Evolutionary conservation across 2,888 invertebrate genomes (phyloP), one percentile per base, ranked within the genome.

Genomic region (Mythimna vitellina): DNA sequence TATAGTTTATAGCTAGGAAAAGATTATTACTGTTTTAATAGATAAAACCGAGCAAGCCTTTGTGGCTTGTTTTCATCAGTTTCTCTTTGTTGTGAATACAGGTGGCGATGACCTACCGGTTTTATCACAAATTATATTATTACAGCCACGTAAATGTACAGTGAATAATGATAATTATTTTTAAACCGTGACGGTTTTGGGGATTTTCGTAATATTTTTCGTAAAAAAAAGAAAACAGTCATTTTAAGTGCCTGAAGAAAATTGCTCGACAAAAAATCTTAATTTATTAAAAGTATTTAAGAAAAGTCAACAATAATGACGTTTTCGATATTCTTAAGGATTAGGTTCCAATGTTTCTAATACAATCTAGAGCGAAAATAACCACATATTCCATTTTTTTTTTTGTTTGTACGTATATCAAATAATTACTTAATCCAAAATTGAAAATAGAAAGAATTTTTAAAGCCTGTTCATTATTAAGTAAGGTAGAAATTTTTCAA

Each of bases 261-360:
- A 46, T 12, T 17, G 1, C 20, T 32, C 12, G 5, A 53, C 22
- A n/a, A 51, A 51, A 51, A n/a, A 32, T 22, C 22, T 22, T 29
- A 22, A n/a, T 14, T n/a, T 42, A 46, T 20, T 20, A 2, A 46
- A 38, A 10, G 38, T 10, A 38, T 38, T 12, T 35, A 67, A 63
- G 49, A 22, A 63, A 49, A 67, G 49, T 20, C 64, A 64, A 51
- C 1, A 35, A 67, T 12, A 25, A 35, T 51, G 20, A 35, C 46
- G 20, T 25, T 14, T 14, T 63, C 22, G 49, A 51, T 51, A 49
- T 64, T 35, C 9, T 14, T 49, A 4, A 20, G 22, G 8, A 46
- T 5, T 6, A 38, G 46, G 17, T 14, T 46, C 3, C 12, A 38
- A 12, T 12, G 1, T 38, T 38, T 38, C 12, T 8, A 35, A 35